Conservation (phyloP, 2,888 invertebrate species). For the Subacronicta megacephala region DNA sequence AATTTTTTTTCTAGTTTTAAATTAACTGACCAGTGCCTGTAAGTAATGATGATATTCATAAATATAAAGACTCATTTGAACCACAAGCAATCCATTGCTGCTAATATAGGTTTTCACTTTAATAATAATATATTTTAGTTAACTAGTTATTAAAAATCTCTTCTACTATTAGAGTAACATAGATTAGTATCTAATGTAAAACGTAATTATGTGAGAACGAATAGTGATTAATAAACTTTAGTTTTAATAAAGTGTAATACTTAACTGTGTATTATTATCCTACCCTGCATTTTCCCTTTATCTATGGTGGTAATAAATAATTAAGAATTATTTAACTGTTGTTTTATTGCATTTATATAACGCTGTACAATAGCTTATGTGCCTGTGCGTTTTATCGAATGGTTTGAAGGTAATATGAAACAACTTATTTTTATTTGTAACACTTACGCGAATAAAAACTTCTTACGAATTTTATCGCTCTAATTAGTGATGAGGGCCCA, state of each 20-base stretch:
- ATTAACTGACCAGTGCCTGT: constrained; percentile 85
- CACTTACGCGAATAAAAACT: too few species aligned
- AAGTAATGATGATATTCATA: constrained; percentile 86
- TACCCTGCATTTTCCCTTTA: constrained; percentile 64
- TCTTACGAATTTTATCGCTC: too few species aligned
- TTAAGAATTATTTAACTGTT: constrained; percentile 69
- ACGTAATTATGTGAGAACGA: constrained; percentile 51
- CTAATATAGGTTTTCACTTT: constrained; percentile 62
- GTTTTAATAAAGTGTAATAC: constrained; percentile 72
- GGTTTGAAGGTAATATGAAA: constrained; percentile 42
- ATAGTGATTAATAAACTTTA: constrained; percentile 57
- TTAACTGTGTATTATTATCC: constrained; percentile 57
- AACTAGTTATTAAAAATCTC: constrained; percentile 61
- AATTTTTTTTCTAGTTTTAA: constrained; percentile 59
- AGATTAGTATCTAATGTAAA: constrained; percentile 66
- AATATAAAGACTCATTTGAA: constrained; percentile 58
- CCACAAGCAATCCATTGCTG: constrained; percentile 58
- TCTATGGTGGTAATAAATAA: constrained; percentile 75
- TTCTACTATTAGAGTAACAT: constrained; percentile 68
- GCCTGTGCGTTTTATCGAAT: constrained; percentile 53
- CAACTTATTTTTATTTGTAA: constrained; percentile 7
- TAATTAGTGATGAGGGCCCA: too few species aligned
- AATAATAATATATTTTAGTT: constrained; percentile 65
- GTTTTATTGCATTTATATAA: constrained; percentile 81
- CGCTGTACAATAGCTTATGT: constrained; percentile 68